Evolutionary conservation across 1,140 invertebrate species (phyloP), one percentile per base, ranked within the genome.

Genomic region (Oscheius sp.): DNA sequence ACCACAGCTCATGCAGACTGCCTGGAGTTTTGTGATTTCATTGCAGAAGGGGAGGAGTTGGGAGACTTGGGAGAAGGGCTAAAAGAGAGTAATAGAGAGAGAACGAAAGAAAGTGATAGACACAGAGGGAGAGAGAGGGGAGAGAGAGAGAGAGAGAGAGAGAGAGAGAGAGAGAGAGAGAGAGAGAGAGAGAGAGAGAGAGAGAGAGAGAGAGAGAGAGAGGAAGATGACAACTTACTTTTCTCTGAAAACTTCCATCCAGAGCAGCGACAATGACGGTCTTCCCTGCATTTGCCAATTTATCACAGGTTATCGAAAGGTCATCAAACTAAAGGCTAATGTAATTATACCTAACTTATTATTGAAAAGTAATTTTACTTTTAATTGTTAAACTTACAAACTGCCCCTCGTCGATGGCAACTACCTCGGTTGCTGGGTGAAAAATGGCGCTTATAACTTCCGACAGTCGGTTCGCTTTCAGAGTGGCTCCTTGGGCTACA

Each of bases 251-350:
- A 23, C 89, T 89, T 7, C 88, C 89, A 85, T 90, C 89, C 55
- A 90, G 78, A 23, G 88, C 89, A 28, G 89, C 89, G 7, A 90
- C 88, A 28, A 90, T 88, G 1, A 90, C 88, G 29, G 86, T 88
- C 84, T 90, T 90, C 1, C 89, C 89, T 52, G 68, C 72, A 71
- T 90, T 87, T 2, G 89, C 89, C 86, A 90, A 85, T 29, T 82
- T 74, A 78, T 90, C 88, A 77, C 86, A 85, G 79, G 89, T 89
- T 23, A 84, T 79, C 1, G 89, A 88, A 13, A 88, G 85, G 83
- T 90, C 89, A 35, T 88, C 87, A 82, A 89, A 90, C 88, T 89
- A 74, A n/a, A n/a, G n/a, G n/a, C n/a, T n/a, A n/a, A n/a, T n/a
- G n/a, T n/a, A n/a, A n/a, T n/a, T n/a, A n/a, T n/a, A n/a, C n/a